phyloP scores from a whole-genome alignment of 64 coral and sea anemone species.

The Anthopleura sola region DNA sequence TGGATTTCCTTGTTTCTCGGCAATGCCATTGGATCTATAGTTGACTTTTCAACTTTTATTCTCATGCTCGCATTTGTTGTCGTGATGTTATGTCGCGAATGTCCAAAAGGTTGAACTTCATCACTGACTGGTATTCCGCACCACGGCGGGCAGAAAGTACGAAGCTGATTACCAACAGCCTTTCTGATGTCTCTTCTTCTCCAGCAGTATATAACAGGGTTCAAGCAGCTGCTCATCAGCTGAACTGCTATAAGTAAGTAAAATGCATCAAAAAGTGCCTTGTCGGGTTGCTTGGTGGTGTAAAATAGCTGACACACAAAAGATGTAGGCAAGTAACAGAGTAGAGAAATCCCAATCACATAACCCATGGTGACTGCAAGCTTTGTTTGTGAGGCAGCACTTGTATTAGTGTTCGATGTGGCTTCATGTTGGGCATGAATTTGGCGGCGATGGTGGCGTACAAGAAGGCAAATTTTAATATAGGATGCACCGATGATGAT shows the following conservation, averaged over 20 bases:
- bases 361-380: neutral
- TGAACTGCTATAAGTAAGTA: neutral
- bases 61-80: too few relatives aligned
- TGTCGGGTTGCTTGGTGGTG: neutral
- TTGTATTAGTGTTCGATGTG: neutral
- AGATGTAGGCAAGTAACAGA: neutral
- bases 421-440: neutral
- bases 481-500: neutral
- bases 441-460: neutral
- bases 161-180: neutral
- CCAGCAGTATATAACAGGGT: constrained; percentile 17
- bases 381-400: neutral
- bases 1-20: too few relatives aligned
- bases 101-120: too few relatives aligned
- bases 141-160: neutral
- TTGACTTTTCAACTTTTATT: too few relatives aligned
- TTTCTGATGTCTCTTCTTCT: constrained; percentile 9
- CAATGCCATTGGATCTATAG: too few relatives aligned
- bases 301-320: neutral
- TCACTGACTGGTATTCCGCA: neutral
- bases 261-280: neutral
- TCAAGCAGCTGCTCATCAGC: neutral
- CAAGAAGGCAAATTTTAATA: constrained; percentile 8
- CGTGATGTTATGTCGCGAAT: too few relatives aligned
- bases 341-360: neutral